Base-by-base conservation (phyloP, 2,888 invertebrate genomes). In the Troglohyphantes excavatus region DNA sequence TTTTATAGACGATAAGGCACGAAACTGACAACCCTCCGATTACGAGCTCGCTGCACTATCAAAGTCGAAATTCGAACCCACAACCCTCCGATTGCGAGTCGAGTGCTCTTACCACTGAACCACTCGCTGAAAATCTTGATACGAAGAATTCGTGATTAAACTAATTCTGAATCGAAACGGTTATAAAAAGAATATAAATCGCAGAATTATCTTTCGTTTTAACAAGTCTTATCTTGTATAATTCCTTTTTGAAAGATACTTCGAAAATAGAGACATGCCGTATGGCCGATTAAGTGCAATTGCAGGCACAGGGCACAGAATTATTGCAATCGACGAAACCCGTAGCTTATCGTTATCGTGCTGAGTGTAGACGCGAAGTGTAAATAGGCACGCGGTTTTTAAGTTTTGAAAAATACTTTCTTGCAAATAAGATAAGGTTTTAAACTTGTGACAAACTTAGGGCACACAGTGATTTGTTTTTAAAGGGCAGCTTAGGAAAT, bases 151-250 rank as follows among this genome's bases (percentile, higher is more conserved):
- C 39, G 39, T 39, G 39, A 39, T 39, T 39, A 39, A 39, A 39
- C 39, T 39, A 39, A 39, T 39, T 39, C 17, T 2, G 53, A 53
- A 53, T 53, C n/a, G 13, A 53, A 53, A 53, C 1, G 9, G 53
- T 53, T 13, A 53, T n/a, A 53, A 17, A 53, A 53, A n/a, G 53
- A n/a, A 53, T 17, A n/a, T 53, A n/a, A 53, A n/a, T n/a, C 5
- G 53, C 9, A 53, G 17, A 53, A 53, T 53, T 53, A 53, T 53
- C 53, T 13, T 13, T 53, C 53, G 13, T 53, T 53, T 17, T 53
- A 53, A 53, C 53, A 53, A 53, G 53, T n/a, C n/a, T 53, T 53
- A 53, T 53, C 53, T 53, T 53, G 53, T 53, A n/a, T n/a, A 53
- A 53, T 53, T 53, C 53, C 5, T 53, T 53, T 53, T 53, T 53